These are phyloP conservation scores for Drosophila sturtevanti DNA, from an alignment of 1,140 invertebrate species.

Conservation along the genomic window DNA sequence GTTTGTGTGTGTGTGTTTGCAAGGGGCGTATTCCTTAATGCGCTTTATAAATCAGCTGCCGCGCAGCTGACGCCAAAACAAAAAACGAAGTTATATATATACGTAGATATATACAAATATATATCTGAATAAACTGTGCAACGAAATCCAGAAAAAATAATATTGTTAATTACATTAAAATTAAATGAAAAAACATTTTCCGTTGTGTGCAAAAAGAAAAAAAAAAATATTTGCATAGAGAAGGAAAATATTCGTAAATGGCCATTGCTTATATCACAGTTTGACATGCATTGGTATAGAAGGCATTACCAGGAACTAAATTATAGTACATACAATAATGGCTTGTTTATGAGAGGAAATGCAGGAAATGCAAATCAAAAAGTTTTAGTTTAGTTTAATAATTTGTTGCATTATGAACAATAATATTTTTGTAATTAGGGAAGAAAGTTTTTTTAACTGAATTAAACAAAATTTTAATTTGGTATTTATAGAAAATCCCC, in stretches of 20 bases:
- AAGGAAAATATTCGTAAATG: constrained; percentile 10
- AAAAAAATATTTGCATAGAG: neutral
- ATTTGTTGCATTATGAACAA: too few relatives aligned
- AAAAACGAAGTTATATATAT: constrained; percentile 21
- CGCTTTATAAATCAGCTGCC: constrained; percentile 73
- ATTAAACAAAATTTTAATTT: too few relatives aligned
- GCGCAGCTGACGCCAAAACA: constrained; percentile 29
- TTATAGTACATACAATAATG: too few relatives aligned
- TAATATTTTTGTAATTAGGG: too few relatives aligned
- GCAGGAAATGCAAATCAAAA: too few relatives aligned
- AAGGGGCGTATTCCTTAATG: constrained; percentile 49
- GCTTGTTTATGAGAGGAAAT: too few relatives aligned
- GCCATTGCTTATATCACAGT: constrained; percentile 28
- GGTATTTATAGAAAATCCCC: too few relatives aligned
- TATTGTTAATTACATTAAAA: constrained; percentile 72
- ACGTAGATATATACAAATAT: constrained; percentile 19
- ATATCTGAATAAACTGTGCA: constrained; percentile 12
- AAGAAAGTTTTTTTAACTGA: too few relatives aligned
- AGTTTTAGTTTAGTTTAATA: too few relatives aligned
- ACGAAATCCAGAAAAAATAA: constrained; percentile 23
- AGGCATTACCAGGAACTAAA: neutral
- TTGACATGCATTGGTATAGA: constrained; percentile 2
- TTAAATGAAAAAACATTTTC: constrained; percentile 18
- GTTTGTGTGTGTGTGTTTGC: constrained; percentile 32
- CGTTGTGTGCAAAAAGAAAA: constrained; percentile 18